These are phyloP conservation scores for Grallaria varia DNA, from an alignment of 2,113 vertebrate genomes.

Conservation along the genomic window DNA sequence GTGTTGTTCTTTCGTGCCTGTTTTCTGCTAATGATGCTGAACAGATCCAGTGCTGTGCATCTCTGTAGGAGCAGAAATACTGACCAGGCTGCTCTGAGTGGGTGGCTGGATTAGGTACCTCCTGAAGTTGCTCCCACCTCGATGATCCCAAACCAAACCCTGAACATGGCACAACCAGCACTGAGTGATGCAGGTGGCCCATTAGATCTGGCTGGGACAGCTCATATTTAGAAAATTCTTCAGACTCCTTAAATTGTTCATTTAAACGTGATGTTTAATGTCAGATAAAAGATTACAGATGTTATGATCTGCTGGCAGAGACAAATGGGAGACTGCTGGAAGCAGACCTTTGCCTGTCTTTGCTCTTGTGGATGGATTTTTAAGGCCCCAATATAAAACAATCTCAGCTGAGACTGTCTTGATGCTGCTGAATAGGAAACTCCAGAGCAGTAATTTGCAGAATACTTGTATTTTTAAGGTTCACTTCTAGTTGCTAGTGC, in stretches of 20 bases:
- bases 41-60: not conserved
- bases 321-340: not conserved
- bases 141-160: not conserved
- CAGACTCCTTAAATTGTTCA: not conserved
- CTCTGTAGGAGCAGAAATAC: not conserved
- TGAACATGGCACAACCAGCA: rapidly evolving
- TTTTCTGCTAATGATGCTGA: not conserved
- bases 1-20: not conserved
- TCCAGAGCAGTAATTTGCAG: not conserved
- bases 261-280: not conserved
- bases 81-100: not conserved
- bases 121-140: not conserved
- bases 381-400: not conserved
- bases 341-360: not conserved
- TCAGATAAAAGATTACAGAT: not conserved
- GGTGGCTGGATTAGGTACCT: not conserved
- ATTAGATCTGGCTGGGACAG: not conserved
- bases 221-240: not conserved
- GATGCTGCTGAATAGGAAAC: not conserved
- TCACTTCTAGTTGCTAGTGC: not conserved
- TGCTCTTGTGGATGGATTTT: not conserved
- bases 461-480: not conserved
- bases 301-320: not conserved
- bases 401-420: not conserved
- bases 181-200: not conserved